phyloP scores from a whole-genome alignment of 2,797 vertebrate genomes.

The Psittacula derbiana region DNA sequence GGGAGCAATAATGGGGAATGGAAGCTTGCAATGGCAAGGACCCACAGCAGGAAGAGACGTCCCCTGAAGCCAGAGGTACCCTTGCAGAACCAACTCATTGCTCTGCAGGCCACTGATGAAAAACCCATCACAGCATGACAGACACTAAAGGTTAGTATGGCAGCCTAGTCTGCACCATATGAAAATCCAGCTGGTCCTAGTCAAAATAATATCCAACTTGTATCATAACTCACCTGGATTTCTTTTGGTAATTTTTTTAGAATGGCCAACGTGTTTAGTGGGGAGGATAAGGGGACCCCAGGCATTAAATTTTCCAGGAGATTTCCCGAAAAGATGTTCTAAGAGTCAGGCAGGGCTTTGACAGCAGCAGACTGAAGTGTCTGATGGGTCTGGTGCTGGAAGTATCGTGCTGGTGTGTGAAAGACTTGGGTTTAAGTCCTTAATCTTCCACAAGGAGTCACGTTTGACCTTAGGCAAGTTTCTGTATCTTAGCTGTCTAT shows the following conservation, averaged over 20 bases:
- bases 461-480: background rate
- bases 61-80: background rate
- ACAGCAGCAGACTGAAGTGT: background rate
- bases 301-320: background rate
- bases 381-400: background rate
- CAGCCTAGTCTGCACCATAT: background rate
- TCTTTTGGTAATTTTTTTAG: conserved; percentile 23
- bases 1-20: background rate
- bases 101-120: background rate
- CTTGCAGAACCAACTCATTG: background rate
- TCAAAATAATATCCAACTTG: conserved; percentile 3
- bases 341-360: background rate
- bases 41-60: background rate
- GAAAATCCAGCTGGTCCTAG: conserved; percentile 15
- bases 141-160: background rate
- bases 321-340: background rate
- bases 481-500: background rate
- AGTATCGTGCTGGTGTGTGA: background rate
- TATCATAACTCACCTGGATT: conserved; percentile 31
- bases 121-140: background rate
- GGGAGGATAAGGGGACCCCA: background rate
- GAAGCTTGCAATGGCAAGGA: background rate
- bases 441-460: background rate
- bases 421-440: background rate
- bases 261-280: conserved; percentile 11